Base-by-base conservation (phyloP, 2,888 invertebrate species). In the Sarcophaga caerulescens region DNA sequence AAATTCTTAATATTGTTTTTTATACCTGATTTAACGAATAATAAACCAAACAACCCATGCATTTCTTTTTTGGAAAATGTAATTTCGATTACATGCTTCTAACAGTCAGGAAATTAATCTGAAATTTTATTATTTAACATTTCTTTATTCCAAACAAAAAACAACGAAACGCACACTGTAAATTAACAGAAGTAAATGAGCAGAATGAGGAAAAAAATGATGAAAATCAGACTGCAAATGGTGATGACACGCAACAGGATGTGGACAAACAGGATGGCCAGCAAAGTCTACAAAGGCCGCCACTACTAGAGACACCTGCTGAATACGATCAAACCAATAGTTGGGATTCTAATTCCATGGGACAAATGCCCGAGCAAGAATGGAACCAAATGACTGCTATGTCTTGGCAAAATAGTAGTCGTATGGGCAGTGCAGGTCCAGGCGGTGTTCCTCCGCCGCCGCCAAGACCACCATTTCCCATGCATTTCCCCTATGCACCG, bases 271-370 rank as follows among this genome's bases (percentile, higher is more conserved):
- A 69, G 14, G 81, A 68, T 17, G 45, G 23, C 21, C 70, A 60
- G 44, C 73, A 57, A 59, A 66, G 52, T 11, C 52, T 17, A 47
- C 85, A 81, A 60, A 86, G 91, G 25, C 91, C 91, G n/a, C 91
- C 91, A 52, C 81, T 92, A 70, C 87, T 92, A 35, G 91, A 92
- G 87, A 92, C 92, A 21, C 92, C 92, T 23, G 75, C 89, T 14
- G 92, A 92, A 65, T 92, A 91, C 87, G 85, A 88, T 19, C 86
- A 87, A 19, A 84, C 83, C 60, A 89, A 88, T 73, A 85, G 89
- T 62, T 92, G 92, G 92, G 91, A 92, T 63, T 47, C 88, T 23
- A 23, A 14, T 14, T 44, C 71, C 71, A 73, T 89, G 47, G 75
- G 81, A 63, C 69, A 85, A 69, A 65, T 85, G 45, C 75, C 87